These are phyloP conservation scores for Acanthopagrus latus DNA, from an alignment of 2,797 vertebrate genomes.

Conservation along the genomic window DNA sequence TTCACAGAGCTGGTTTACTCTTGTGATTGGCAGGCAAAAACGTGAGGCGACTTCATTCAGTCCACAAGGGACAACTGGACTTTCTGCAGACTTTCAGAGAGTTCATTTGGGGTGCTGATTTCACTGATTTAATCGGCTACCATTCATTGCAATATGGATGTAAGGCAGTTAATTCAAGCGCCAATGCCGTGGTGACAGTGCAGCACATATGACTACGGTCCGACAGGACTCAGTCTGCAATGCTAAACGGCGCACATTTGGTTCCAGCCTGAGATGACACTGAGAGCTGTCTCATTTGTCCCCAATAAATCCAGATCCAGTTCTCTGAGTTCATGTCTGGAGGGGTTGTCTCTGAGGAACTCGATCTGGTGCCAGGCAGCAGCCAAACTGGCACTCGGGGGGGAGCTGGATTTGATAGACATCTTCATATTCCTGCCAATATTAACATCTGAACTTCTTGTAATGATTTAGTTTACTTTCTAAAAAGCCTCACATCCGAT, in stretches of 20 bases:
- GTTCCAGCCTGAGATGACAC: constrained; percentile 38
- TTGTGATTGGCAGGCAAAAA: constrained; percentile 46
- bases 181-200: no score
- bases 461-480: neutral
- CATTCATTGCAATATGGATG: no score
- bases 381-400: constrained; percentile 12
- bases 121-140: no score
- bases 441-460: neutral
- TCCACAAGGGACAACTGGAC: no score
- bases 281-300: constrained; percentile 37
- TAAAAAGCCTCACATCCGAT: neutral
- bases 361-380: constrained; percentile 9
- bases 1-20: constrained; percentile 48
- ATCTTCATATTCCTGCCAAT: constrained; percentile 2
- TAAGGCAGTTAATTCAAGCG: no score
- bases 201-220: no score
- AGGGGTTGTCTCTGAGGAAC: constrained; percentile 9
- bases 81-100: no score
- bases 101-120: no score
- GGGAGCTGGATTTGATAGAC: neutral
- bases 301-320: constrained; percentile 13
- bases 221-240: no score
- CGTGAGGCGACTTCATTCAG: constrained; percentile 27
- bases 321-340: constrained; percentile 18
- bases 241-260: no score